These are phyloP conservation scores for Solea senegalensis DNA, from an alignment of 2,113 vertebrate species.

Conservation along the genomic window DNA sequence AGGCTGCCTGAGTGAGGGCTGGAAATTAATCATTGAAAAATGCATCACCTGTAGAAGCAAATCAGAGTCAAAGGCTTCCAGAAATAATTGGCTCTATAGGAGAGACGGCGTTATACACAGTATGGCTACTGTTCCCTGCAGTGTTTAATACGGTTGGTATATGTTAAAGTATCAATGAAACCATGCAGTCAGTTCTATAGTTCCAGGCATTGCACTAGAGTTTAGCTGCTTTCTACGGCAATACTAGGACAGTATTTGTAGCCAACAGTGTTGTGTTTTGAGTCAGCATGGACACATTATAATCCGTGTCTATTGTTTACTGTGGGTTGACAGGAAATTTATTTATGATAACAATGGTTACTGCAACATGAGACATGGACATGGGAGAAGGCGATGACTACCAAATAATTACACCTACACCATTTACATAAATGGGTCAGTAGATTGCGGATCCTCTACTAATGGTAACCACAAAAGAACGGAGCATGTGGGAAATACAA, in stretches of 20 bases:
- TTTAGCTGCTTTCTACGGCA: too few species aligned
- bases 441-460: background rate
- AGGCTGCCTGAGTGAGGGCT: background rate
- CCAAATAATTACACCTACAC: too few species aligned
- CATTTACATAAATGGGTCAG: background rate
- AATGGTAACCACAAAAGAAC: slow-evolving; percentile 1
- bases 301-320: background rate
- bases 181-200: too few species aligned
- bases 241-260: too few species aligned
- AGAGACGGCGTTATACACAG: background rate
- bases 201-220: too few species aligned
- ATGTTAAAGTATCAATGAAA: too few species aligned
- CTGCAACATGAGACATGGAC: slow-evolving; percentile 13
- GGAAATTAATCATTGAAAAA: slow-evolving; percentile 6
- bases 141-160: too few species aligned
- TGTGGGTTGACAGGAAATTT: slow-evolving; percentile 8
- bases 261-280: too few species aligned
- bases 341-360: slow-evolving; percentile 12
- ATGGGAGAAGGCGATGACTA: slow-evolving; percentile 4
- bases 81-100: background rate
- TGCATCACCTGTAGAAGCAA: background rate
- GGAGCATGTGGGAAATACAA: background rate
- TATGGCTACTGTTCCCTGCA: too few species aligned
- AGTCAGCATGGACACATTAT: background rate
- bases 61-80: background rate